phyloP scores from a whole-genome alignment of 2,797 vertebrate species.

The Ambastaia sidthimunki region DNA sequence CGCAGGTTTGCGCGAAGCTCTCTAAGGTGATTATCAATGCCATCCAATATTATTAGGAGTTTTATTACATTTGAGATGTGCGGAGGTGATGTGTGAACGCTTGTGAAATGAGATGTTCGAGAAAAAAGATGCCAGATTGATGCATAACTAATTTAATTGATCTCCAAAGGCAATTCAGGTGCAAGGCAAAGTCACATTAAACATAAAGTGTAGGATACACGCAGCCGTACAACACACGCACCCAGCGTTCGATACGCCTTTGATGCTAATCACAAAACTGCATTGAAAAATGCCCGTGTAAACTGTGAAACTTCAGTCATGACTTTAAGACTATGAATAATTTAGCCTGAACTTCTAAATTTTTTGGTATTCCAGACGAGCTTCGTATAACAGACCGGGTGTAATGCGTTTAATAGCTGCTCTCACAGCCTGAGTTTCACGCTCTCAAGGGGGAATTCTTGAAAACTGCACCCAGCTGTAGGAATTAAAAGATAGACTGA shows the following conservation, averaged over 20 bases:
- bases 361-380: slow-evolving; percentile 19
- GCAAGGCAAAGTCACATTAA: not conserved
- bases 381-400: slow-evolving; percentile 33
- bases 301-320: slow-evolving; percentile 4
- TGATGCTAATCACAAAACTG: slow-evolving; percentile 19
- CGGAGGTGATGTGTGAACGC: slow-evolving; percentile 36
- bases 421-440: slow-evolving; percentile 29
- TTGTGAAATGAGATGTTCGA: slow-evolving; percentile 40
- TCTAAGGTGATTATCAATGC: slow-evolving; percentile 61
- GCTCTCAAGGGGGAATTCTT: slow-evolving; percentile 39
- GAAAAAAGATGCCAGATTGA: slow-evolving; percentile 18
- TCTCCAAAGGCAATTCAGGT: slow-evolving; percentile 18
- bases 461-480: slow-evolving; percentile 33
- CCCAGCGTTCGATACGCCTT: not conserved
- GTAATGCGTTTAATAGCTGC: slow-evolving; percentile 53
- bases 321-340: slow-evolving; percentile 28
- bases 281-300: slow-evolving; percentile 4
- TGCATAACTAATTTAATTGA: slow-evolving; percentile 25
- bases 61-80: slow-evolving; percentile 49
- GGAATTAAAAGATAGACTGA: slow-evolving; percentile 12
- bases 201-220: not conserved
- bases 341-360: slow-evolving; percentile 13
- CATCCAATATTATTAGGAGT: slow-evolving; percentile 57
- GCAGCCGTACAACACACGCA: too few species aligned
- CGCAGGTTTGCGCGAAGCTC: slow-evolving; percentile 51